Evolutionary conservation across 2,888 invertebrate species (phyloP).

Genomic region (Herminia tarsipennalis): DNA sequence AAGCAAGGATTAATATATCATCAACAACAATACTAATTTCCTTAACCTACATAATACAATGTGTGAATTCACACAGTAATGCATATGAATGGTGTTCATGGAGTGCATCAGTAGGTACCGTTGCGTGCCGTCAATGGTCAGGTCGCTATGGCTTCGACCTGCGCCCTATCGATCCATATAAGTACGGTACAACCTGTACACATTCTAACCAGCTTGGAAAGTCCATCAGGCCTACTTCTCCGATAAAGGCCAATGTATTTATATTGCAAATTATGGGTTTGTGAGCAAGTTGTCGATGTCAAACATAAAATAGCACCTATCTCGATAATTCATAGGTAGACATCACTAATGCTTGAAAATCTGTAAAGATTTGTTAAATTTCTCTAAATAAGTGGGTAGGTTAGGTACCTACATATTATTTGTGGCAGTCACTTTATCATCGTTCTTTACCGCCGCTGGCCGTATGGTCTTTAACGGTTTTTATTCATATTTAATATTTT

Average conservation of each 20-base stretch:
- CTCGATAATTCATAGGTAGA: background rate
- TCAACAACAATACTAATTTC: no score
- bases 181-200: conserved; percentile 42
- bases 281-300: background rate
- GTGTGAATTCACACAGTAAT: background rate
- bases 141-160: conserved; percentile 72
- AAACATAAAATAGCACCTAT: background rate
- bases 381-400: no score
- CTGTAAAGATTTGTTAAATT: background rate
- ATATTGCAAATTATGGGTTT: background rate
- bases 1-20: background rate
- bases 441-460: no score
- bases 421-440: no score
- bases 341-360: background rate
- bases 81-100: conserved; percentile 56
- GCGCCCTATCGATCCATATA: conserved; percentile 77
- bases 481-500: no score
- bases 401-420: no score
- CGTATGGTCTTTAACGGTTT: no score
- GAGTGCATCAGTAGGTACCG: conserved; percentile 67
- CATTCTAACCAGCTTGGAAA: conserved; percentile 35
- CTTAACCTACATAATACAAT: background rate
- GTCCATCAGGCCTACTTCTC: conserved; percentile 24
- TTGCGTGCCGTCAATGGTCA: conserved; percentile 71
- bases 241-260: background rate